These are phyloP conservation scores for Phrynocephalus versicolor DNA, from an alignment of 2,113 vertebrate species.

Conservation along the genomic window DNA sequence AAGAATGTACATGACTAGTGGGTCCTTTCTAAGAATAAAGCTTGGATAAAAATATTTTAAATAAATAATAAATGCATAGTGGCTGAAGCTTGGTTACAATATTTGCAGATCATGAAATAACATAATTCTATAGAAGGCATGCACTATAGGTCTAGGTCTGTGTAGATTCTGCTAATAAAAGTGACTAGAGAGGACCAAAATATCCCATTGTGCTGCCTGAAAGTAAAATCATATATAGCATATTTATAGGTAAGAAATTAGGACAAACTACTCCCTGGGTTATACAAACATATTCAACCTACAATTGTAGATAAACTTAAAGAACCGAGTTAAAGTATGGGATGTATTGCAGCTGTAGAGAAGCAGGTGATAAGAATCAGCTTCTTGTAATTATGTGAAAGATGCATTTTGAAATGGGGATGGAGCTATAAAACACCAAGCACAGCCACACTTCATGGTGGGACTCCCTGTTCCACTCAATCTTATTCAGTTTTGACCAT, in stretches of 20 bases:
- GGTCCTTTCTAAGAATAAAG: too few species aligned
- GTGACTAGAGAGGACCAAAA: too few species aligned
- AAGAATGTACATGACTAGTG: too few species aligned
- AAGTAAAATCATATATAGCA: background rate
- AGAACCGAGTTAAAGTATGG: background rate
- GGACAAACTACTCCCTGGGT: background rate
- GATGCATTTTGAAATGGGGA: background rate
- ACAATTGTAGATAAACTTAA: background rate
- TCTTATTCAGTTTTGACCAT: background rate
- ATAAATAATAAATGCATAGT: too few species aligned
- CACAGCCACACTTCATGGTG: background rate
- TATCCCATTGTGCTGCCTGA: too few species aligned
- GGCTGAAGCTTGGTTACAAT: too few species aligned
- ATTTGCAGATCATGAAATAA: too few species aligned
- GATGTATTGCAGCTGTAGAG: too few species aligned
- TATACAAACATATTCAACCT: background rate
- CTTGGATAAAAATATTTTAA: too few species aligned
- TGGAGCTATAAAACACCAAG: background rate
- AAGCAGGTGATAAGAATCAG: background rate
- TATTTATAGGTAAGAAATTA: background rate
- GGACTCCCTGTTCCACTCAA: background rate
- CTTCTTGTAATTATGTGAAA: background rate
- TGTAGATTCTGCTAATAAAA: too few species aligned
- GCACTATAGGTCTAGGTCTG: too few species aligned
- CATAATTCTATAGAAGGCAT: too few species aligned